Base-by-base conservation (phyloP, 2,113 vertebrate species). In the Aspiorhynchus laticeps region DNA sequence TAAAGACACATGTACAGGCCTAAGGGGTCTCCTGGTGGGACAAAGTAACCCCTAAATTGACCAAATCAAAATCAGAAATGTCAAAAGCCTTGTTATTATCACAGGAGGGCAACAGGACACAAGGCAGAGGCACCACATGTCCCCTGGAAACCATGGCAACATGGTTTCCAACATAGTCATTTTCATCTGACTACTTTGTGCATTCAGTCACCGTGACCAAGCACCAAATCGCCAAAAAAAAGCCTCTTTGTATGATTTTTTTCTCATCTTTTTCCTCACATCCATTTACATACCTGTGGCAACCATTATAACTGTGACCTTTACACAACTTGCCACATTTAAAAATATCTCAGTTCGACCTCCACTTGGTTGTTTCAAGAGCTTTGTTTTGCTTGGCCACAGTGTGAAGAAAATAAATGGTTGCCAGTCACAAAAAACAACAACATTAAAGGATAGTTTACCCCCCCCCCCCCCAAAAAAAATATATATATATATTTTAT, bases 71-170 rank as follows among this genome's bases (percentile, higher is more conserved):
- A 87, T 83, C 74, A 69, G 65, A 88, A 83, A 87, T 88, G 83
- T 90, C 85, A 87, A 87, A 86, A 88, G 71, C 69, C 61, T 65
- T 82, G 56, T 83, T 87, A 90, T 90, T 90, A 90, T 90, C 78
- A 83, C 85, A 85, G 89, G 67, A 78, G 83, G 89, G 56, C 38
- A 76, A 86, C 81, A 74, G 65, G 67, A 87, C 73, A 85, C 65
- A 67, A 84, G 73, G 80, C 56, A 56, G 82, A 87, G 43, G 73
- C 53, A 0, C 83, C 10, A 59, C 51, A 26, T 77, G 87, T 88
- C 53, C 87, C 88, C 28, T 14, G 86, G 95, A 93, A 94, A 94
- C 94, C 92, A 94, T 95, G 67, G 94, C 91, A 95, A 94, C 93
- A 74, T n/a, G n/a, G n/a, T n/a, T n/a, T n/a, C n/a, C n/a, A n/a